phyloP scores from a whole-genome alignment of 64 coral and sea anemone genomes.

The Stylophora pistillata region DNA sequence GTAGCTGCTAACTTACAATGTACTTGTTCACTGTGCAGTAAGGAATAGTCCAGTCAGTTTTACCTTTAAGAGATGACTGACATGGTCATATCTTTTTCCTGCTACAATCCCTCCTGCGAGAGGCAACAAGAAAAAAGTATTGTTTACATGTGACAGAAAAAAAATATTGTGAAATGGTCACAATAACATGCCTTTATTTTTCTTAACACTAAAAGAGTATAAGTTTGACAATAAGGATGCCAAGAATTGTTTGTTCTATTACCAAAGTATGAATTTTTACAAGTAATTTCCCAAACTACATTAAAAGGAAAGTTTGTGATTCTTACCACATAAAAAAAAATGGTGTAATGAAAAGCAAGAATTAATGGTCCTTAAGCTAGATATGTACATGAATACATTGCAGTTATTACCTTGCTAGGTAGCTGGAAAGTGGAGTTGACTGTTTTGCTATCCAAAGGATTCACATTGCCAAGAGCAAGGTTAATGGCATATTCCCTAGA shows the following conservation, averaged over 20 bases:
- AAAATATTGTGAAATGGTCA: not conserved
- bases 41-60: no score
- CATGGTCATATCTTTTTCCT: no score
- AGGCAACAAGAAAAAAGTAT: not conserved
- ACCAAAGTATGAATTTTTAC: not conserved
- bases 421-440: constrained; percentile 9
- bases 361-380: constrained; percentile 2
- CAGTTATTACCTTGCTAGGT: not conserved
- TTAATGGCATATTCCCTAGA: not conserved
- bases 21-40: no score
- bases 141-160: not conserved
- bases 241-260: constrained; percentile 8
- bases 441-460: constrained; percentile 1
- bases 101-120: no score
- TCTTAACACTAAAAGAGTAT: not conserved
- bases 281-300: not conserved
- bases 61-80: no score
- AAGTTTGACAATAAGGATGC: constrained; percentile 3
- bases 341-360: constrained; percentile 5
- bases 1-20: no score
- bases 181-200: constrained; percentile 1
- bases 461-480: not conserved
- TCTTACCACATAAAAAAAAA: constrained; percentile 3
- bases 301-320: not conserved
- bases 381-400: not conserved